Evolutionary conservation across 2,113 vertebrate genomes (phyloP).

Genomic region (Xiphophorus couchianus): DNA sequence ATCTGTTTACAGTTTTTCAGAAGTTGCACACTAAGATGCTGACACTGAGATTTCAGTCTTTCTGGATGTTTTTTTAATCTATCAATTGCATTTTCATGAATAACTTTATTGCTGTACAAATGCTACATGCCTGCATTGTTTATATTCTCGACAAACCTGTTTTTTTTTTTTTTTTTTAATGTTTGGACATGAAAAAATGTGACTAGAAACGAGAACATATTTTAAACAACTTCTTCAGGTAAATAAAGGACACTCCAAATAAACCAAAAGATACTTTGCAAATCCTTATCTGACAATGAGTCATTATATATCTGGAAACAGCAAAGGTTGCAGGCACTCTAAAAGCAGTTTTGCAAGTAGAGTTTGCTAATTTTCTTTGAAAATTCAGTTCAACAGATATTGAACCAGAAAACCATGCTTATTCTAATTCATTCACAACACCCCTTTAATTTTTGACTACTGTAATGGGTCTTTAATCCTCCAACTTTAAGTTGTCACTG

Average conservation of each 20-base stretch:
- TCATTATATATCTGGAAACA: too few species aligned
- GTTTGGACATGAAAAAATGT: not conserved
- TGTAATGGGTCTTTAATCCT: too few species aligned
- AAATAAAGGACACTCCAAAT: not conserved
- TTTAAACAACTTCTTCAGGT: not conserved
- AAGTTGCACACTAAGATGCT: conserved; percentile 32
- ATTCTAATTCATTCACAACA: too few species aligned
- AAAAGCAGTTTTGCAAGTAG: too few species aligned
- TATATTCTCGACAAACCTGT: conserved; percentile 3
- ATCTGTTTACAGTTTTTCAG: conserved; percentile 13
- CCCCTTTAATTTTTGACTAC: too few species aligned
- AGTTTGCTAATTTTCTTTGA: too few species aligned
- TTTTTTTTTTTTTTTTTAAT: not conserved
- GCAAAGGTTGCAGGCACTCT: too few species aligned
- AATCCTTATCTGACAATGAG: too few species aligned
- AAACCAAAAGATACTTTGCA: not conserved
- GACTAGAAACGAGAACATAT: not conserved
- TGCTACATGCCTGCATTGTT: conserved; percentile 6
- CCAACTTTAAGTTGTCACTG: too few species aligned
- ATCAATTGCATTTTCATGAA: conserved; percentile 7
- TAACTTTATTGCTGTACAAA: not conserved
- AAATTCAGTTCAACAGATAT: too few species aligned
- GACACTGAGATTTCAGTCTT: conserved; percentile 20
- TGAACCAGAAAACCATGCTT: too few species aligned
- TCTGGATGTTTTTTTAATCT: conserved; percentile 23